A percentile compares a stretch with the other conserved stretches of the same genome.
Conservation (phyloP, 1,140 invertebrate species). For the Nautilus pompilius region DNA sequence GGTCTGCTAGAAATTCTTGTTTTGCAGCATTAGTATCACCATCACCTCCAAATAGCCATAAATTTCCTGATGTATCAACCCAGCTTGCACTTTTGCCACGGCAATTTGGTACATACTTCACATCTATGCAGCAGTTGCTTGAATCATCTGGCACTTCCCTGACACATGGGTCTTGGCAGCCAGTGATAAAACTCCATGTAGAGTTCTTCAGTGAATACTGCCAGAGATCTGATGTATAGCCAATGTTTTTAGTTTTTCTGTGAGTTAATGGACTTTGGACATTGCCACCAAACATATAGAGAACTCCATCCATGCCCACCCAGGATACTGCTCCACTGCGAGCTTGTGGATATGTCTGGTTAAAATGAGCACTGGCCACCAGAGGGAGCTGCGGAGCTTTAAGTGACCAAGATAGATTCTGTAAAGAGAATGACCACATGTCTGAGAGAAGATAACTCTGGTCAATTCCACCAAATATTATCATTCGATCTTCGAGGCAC, state of each 20-base stretch:
- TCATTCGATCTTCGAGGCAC: conserved; percentile 21
- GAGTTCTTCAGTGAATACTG: conserved; percentile 14
- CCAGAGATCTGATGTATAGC: conserved; percentile 29
- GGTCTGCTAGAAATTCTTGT: conserved; percentile 24
- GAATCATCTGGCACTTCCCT: conserved; percentile 2
- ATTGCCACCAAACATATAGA: conserved; percentile 36
- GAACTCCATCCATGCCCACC: conserved; percentile 8
- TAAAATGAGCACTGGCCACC: no score
- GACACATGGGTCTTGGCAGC: conserved; percentile 5
- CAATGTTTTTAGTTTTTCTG: conserved; percentile 15
- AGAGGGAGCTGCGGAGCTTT: no score
- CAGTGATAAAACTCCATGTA: conserved; percentile 13
- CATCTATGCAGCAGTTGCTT: conserved; percentile 5
- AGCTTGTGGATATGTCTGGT: conserved; percentile 17
- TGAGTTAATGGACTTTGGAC: conserved; percentile 11
- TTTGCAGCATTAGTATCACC: conserved; percentile 13
- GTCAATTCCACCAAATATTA: conserved; percentile 29
- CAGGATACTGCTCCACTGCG: conserved; percentile 29
- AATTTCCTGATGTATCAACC: conserved; percentile 16
- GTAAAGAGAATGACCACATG: conserved; percentile 26
- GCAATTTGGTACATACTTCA: conserved; percentile 17
- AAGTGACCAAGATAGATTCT: conserved; percentile 17
- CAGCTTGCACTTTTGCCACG: conserved; percentile 21
- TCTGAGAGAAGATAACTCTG: conserved; percentile 18
- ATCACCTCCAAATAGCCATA: conserved; percentile 40